Percentiles rank a stretch among this genome's conserved stretches.
phyloP scores from a whole-genome alignment of 2,888 invertebrate genomes.

The Pollenia angustigena region DNA sequence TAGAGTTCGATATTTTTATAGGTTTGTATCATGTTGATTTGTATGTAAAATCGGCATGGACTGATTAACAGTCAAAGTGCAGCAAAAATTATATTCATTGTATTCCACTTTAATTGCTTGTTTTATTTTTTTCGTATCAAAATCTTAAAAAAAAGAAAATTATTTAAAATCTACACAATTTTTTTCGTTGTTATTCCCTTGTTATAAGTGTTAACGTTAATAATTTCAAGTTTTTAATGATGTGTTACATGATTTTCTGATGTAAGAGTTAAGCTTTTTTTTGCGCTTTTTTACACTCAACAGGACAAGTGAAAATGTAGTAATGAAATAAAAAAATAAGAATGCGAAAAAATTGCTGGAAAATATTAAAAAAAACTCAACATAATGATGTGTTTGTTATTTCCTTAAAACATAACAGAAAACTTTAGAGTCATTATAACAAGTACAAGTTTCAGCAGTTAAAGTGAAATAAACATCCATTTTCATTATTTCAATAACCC shows the following conservation, averaged over 20 bases:
- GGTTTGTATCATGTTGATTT: too few species aligned
- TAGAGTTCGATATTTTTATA: too few species aligned
- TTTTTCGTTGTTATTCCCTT: background rate
- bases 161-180: constrained; percentile 13
- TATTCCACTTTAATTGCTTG: background rate
- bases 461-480: background rate
- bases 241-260: constrained; percentile 62
- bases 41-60: too few species aligned
- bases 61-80: too few species aligned
- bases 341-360: constrained; percentile 17
- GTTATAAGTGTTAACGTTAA: constrained; percentile 33
- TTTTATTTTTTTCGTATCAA: background rate
- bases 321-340: constrained; percentile 7
- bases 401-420: constrained; percentile 61
- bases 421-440: constrained; percentile 56
- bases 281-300: constrained; percentile 2
- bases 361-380: constrained; percentile 55
- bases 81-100: too few species aligned
- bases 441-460: constrained; percentile 37
- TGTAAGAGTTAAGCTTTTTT: constrained; percentile 19
- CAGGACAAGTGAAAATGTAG: constrained; percentile 32
- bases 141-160: constrained; percentile 6
- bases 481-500: constrained; percentile 7
- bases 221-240: constrained; percentile 68
- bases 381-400: constrained; percentile 70